A percentile compares a stretch with the other conserved stretches of the same genome.
Evolutionary conservation across 2,888 invertebrate genomes (phyloP).

Genomic region (Melolontha melolontha): DNA sequence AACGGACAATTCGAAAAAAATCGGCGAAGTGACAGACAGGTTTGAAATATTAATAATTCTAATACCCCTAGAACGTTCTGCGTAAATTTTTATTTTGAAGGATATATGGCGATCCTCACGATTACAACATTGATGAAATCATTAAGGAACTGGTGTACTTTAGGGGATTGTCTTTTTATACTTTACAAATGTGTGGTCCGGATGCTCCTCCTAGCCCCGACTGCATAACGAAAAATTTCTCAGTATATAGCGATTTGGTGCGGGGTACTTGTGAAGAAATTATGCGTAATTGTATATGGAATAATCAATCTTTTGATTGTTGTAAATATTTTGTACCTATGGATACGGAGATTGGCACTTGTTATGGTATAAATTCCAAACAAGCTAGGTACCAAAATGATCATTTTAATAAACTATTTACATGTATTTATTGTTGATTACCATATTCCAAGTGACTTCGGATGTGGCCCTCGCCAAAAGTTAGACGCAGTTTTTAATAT

Average conservation of each 20-base stretch:
- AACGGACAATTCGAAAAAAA: constrained; percentile 71
- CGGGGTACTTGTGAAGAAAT: constrained; percentile 71
- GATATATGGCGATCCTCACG: constrained; percentile 75
- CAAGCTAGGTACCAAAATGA: constrained; percentile 71
- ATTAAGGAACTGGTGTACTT: constrained; percentile 78
- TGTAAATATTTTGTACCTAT: constrained; percentile 74
- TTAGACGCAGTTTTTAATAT: too few relatives aligned
- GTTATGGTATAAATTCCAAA: constrained; percentile 75
- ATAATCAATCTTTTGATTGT: constrained; percentile 71
- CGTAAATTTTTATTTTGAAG: constrained; percentile 60
- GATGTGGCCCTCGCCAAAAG: too few relatives aligned
- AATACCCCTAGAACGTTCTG: not conserved
- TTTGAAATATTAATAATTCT: constrained; percentile 55
- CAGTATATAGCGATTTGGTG: constrained; percentile 56
- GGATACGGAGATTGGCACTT: constrained; percentile 76
- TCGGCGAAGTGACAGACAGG: constrained; percentile 75
- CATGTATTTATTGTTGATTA: too few relatives aligned
- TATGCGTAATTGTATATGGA: constrained; percentile 73
- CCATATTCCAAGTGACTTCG: too few relatives aligned
- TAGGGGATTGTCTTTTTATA: constrained; percentile 75
- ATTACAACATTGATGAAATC: constrained; percentile 77
- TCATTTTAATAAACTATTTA: too few relatives aligned
- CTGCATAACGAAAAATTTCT: constrained; percentile 51
- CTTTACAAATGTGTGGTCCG: constrained; percentile 72
- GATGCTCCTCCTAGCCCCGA: constrained; percentile 63